Base-by-base conservation (phyloP, 2,797 vertebrate species). In the Rhinophrynus dorsalis region DNA sequence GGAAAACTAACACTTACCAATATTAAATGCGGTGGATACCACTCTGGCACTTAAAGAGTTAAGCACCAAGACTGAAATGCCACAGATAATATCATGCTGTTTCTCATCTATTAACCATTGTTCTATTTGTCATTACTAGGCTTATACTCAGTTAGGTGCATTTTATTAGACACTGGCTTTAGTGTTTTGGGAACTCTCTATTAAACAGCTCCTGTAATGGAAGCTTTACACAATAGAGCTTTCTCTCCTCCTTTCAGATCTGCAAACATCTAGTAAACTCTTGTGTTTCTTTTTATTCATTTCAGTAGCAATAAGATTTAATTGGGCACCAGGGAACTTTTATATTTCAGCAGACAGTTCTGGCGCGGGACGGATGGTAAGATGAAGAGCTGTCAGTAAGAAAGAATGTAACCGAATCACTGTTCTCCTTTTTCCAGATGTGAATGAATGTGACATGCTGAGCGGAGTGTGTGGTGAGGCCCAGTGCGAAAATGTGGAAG, bases 381-480 rank as follows among this genome's bases (percentile, higher is more conserved):
- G 77, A 75, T 51, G 71, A 58, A 48, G 65, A 58, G 27, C 74
- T 61, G 54, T 76, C 50, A 3, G 33, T 59, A 68, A 67, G 1
- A 18, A 62, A 69, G 29, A 66, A 5, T 40, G n/a, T 8, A 0
- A 72, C 74, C 80, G 55, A 81, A 27, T 66, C 52, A 48, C 67
- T 69, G 15, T 63, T 24, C 9, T 85, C 72, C 10, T 54, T 68
- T 75, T 80, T 83, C 75, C 85, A 99, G 97, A 99, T 81, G 90
- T 97, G 80, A 95, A 99, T 17, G 97, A 99, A 83, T 98, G 97
- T 77, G 92, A 94, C 68, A 86, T 96, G 83, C 85, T 98, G 75
- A 92, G 90, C 58, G 87, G 91, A 7, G 92, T 98, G 62, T 99
- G 97, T 75, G 96, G 96, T 0, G 95, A 96, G 77, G 96, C 95